A percentile compares a stretch with the other conserved stretches of the same genome.
Conservation (phyloP, 2,888 invertebrate genomes). For the Catocala fraxini region DNA sequence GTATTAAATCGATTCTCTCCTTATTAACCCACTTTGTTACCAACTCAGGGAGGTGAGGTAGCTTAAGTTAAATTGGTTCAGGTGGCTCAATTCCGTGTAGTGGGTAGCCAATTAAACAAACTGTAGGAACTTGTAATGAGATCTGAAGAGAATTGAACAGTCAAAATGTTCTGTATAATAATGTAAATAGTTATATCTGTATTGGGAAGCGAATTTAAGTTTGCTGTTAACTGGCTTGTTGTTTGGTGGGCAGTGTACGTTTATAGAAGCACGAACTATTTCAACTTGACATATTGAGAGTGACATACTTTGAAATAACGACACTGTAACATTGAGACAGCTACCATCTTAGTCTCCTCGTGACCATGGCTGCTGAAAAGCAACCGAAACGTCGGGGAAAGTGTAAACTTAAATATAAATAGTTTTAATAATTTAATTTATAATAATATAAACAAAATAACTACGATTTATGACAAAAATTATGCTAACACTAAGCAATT, state of each 20-base stretch:
- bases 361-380: too few relatives aligned
- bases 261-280: neutral
- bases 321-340: too few relatives aligned
- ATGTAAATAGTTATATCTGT: conserved; percentile 51
- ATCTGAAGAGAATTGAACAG: conserved; percentile 63
- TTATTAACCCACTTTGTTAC: conserved; percentile 17
- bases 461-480: too few relatives aligned
- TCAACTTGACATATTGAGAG: too few relatives aligned
- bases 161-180: conserved; percentile 54
- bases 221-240: conserved; percentile 22
- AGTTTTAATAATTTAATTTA: too few relatives aligned
- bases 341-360: too few relatives aligned
- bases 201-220: conserved; percentile 39
- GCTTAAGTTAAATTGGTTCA: conserved; percentile 51
- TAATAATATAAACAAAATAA: too few relatives aligned
- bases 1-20: conserved; percentile 21
- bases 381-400: too few relatives aligned
- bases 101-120: conserved; percentile 66
- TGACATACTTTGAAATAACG: too few relatives aligned
- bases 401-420: too few relatives aligned
- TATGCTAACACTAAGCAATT: too few relatives aligned
- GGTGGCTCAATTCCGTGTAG: conserved; percentile 50
- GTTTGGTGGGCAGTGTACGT: conserved; percentile 21
- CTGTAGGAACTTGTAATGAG: conserved; percentile 65
- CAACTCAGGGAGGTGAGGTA: conserved; percentile 12